Evolutionary conservation across 2,113 vertebrate genomes (phyloP).

Genomic region (Peromyscus maniculatus): DNA sequence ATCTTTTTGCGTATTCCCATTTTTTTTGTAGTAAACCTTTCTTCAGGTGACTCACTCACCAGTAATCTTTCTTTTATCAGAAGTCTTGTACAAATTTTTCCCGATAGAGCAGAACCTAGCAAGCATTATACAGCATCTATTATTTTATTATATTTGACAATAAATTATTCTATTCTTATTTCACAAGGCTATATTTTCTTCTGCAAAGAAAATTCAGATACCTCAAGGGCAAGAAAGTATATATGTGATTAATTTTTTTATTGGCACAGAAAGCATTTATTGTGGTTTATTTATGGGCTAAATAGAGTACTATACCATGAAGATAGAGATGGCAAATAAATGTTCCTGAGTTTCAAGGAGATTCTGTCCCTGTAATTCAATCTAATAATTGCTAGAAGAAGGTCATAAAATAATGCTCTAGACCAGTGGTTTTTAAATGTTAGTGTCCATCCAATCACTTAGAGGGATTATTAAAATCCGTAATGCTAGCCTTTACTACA

Average conservation of each 20-base stretch:
- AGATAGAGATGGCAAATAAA: constrained; percentile 61
- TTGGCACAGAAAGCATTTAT: constrained; percentile 47
- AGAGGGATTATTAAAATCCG: neutral
- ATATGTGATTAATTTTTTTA: constrained; percentile 68
- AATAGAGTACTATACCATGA: constrained; percentile 33
- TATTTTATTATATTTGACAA: constrained; percentile 43
- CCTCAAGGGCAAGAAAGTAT: constrained; percentile 35
- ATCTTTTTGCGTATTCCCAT: neutral
- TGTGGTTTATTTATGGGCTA: constrained; percentile 61
- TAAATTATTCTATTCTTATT: constrained; percentile 57
- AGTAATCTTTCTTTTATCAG: neutral
- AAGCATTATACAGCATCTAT: constrained; percentile 17
- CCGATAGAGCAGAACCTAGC: neutral
- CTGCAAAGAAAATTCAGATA: constrained; percentile 60
- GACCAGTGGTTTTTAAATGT: constrained; percentile 12
- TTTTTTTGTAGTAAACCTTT: neutral
- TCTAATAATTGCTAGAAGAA: constrained; percentile 53
- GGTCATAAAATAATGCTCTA: constrained; percentile 48
- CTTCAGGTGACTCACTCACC: neutral
- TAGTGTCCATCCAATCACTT: neutral
- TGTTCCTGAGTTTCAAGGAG: constrained; percentile 55
- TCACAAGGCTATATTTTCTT: constrained; percentile 11
- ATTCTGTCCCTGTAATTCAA: constrained; percentile 44
- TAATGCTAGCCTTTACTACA: neutral
- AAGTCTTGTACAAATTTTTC: neutral